Base-by-base conservation (phyloP, 2,888 invertebrate species). In the Cheilosia pagana region DNA sequence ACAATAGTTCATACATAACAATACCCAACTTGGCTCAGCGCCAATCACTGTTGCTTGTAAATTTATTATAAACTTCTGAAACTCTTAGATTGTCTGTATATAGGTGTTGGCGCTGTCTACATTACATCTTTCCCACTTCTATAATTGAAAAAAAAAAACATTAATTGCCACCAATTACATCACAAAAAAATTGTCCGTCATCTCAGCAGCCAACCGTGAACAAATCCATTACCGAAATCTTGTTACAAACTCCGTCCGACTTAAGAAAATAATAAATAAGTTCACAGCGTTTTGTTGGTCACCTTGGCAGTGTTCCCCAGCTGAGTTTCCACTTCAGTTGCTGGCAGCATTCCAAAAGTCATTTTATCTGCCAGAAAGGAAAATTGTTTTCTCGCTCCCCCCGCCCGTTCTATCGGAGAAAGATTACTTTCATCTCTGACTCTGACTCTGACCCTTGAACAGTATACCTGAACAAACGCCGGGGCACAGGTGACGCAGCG, bases 201-300 rank as follows among this genome's bases (percentile, higher is more conserved):
- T 60, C 48, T 23, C 55, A 5, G 50, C 41, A 71, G 48, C 3
- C 52, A 45, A 52, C 28, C 52, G 60, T 77, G 41, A 77, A 71
- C 48, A 55, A 67, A 67, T 77, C 77, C 71, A 77, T 77, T 71
- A 62, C 60, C 53, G 16, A 35, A 35, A 35, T 35, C 21, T 39
- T 45, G 39, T n/a, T 14, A 39, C 48, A 57, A 65, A 71, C 57
- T 59, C 31, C 41, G 57, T 59, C 31, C 41, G 57, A 60, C 78
- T 82, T 72, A 82, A 78, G 75, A 67, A 85, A 85, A 79, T 79
- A 83, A 63, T 83, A 74, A 79, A 83, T 75, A 85, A 71, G 60
- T 65, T 81, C 16, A 71, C 43, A 14, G 14, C 4, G 0, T 14
- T 21, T 50, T 48, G 48, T 57, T 41, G 53, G 60, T 43, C 45